Evolutionary conservation across 2,113 vertebrate species (phyloP), one percentile per base, ranked within the genome.

Genomic region (Pomatorhinus ruficollis): DNA sequence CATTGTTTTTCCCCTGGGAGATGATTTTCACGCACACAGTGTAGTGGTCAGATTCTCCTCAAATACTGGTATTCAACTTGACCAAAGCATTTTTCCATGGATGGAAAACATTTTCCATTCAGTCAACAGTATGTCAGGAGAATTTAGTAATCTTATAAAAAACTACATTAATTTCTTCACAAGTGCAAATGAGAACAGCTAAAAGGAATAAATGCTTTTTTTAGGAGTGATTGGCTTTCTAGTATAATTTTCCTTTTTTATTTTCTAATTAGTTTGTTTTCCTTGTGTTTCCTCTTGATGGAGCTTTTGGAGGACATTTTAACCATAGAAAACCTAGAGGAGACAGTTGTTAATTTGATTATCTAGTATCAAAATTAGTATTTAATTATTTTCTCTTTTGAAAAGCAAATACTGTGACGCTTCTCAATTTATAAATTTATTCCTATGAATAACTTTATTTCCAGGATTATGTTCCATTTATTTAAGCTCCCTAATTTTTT

Each of bases 21-120:
- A 33, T 5, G 2, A 2, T 37, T 89, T 79, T 79, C 53, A 76
- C 0, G 0, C 17, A 52, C 8, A 5, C 6, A 18, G 9, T 11
- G 15, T 14, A 56, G n/a, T 14, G 30, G 12, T 60, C 25, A 59
- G 33, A 16, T 11, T 79, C 24, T 68, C 12, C 39, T 70, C 50
- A 75, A 19, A 30, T 28, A 28, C 18, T 39, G 30, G 3, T 52
- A 7, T 47, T 80, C 31, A 60, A 24, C 18, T 17, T 39, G 33
- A 68, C 11, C 4, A 44, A 83, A 88, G 61, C 0, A 7, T 82
- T 66, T 66, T 65, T 37, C 39, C 17, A 11, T 18, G 24, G 33
- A 28, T 61, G 11, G 35, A 76, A 66, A 86, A 35, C 4, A 76
- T 31, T 76, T 66, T 42, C 25, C 12, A 33, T 68, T 71, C 20